Conservation (phyloP, 2,797 vertebrate species). For the Rhabdophis nuchalis region DNA sequence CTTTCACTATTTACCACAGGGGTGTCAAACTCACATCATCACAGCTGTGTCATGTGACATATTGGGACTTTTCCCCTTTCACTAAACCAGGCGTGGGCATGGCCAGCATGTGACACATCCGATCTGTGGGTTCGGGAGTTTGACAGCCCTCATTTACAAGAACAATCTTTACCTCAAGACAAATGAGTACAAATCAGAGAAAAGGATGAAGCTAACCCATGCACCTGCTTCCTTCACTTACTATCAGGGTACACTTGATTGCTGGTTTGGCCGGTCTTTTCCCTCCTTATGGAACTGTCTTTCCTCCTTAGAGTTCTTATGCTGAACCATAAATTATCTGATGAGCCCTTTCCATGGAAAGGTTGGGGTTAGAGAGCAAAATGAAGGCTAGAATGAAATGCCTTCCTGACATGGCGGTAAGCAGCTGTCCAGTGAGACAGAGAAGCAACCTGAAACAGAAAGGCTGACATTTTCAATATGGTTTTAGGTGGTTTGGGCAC, state of each 20-base stretch:
- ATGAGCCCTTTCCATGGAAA: not conserved
- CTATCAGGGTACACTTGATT: not conserved
- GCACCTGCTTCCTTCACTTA: not conserved
- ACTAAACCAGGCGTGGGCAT: too few relatives aligned
- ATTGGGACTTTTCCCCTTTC: too few relatives aligned
- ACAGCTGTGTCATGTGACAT: too few relatives aligned
- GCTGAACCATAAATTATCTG: not conserved
- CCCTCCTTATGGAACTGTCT: not conserved
- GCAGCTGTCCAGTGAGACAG: not conserved
- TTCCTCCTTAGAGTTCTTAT: not conserved
- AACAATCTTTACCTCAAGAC: not conserved
- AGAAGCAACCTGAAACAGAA: not conserved
- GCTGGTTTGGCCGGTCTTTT: not conserved
- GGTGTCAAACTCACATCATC: too few relatives aligned
- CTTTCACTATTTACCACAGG: not conserved
- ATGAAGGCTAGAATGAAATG: not conserved
- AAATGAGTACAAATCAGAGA: not conserved
- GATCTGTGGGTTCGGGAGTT: too few relatives aligned
- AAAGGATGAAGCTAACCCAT: not conserved
- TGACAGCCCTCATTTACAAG: not conserved
- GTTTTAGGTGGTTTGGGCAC: not conserved
- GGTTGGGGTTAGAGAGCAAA: not conserved
- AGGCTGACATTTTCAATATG: not conserved
- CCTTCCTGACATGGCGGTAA: not conserved
- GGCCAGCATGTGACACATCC: too few relatives aligned